These are phyloP conservation scores for Rhagonycha fulva DNA, from an alignment of 2,888 invertebrate species.

Conservation along the genomic window DNA sequence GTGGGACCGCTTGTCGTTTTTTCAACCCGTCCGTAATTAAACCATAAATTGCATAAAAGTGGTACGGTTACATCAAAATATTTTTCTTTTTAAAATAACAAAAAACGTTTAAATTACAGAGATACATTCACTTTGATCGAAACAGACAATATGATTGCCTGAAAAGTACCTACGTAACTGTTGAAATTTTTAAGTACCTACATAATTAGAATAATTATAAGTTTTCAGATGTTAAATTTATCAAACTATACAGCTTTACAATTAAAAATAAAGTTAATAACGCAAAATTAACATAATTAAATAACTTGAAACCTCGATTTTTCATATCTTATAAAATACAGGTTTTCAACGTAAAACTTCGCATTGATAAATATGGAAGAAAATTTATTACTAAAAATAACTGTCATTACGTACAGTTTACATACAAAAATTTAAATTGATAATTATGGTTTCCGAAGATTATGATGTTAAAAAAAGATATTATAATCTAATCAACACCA, in stretches of 20 bases:
- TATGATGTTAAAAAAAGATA: not conserved
- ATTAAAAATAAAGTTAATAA: not conserved
- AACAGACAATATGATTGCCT: not conserved
- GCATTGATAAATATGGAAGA: not conserved
- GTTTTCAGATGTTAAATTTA: not conserved
- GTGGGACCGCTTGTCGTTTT: not conserved
- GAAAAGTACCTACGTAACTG: not conserved
- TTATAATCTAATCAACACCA: slow-evolving; percentile 11
- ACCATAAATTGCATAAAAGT: not conserved
- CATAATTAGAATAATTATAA: not conserved
- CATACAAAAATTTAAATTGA: not conserved
- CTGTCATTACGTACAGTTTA: not conserved
- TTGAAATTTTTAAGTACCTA: not conserved
- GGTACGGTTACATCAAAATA: not conserved
- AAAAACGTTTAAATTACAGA: not conserved
- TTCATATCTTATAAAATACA: not conserved
- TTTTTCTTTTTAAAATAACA: not conserved
- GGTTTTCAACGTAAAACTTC: not conserved
- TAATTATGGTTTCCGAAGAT: not conserved
- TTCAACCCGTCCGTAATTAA: not conserved
- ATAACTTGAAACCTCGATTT: not conserved
- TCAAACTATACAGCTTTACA: not conserved
- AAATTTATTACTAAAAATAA: not conserved
- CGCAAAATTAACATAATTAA: not conserved
- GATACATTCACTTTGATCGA: not conserved